Base-by-base conservation (phyloP, 2,888 invertebrate species). In the Eumerus sabulonum region DNA sequence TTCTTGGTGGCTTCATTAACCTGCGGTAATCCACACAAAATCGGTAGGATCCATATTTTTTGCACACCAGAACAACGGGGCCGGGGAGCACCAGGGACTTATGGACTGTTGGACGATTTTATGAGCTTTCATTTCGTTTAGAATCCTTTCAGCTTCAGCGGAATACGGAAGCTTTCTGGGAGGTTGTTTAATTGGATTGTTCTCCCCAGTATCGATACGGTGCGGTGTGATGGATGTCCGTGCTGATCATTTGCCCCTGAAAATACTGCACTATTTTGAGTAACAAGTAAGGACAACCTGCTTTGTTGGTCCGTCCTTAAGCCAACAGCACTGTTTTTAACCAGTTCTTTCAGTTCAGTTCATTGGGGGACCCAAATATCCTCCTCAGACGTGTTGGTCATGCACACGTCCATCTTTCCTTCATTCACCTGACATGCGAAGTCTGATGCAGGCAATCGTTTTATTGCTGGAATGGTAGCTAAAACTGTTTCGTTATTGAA, bases 1-100 rank as follows among this genome's bases (percentile, higher is more conserved):
- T 74, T 74, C n/a, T 35, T 38, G 3, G 47, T 60, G 11, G 53
- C 67, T 0, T 60, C 59, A 36, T 72, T 72, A 0, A 42, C 57
- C n/a, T n/a, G n/a, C n/a, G n/a, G n/a, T n/a, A 50, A 19, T 60
- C 40, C 19, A 60, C 40, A 7, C 60, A 60, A 16, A 62, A 60
- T 45, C 45, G 13, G 2, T 14, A 14, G 17, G 36, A 5, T 11
- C 36, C 57, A 13, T 35, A 9, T 16, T 59, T 59, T 59, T 59
- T 56, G 3, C 47, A 9, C 13, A 54, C 16, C 16, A 44, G 13
- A 3, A 59, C 59, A 2, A 59, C 59, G 1, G 36, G 59, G 1
- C 59, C 1, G 36, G 59, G 1, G 47, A 36, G 38, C 60, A 48
- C 47, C 47, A 60, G 14, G 48, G 60, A 13, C 60, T 60, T 5